Evolutionary conservation across 2,888 invertebrate genomes (phyloP).

Genomic region (Ditula angustiorana): DNA sequence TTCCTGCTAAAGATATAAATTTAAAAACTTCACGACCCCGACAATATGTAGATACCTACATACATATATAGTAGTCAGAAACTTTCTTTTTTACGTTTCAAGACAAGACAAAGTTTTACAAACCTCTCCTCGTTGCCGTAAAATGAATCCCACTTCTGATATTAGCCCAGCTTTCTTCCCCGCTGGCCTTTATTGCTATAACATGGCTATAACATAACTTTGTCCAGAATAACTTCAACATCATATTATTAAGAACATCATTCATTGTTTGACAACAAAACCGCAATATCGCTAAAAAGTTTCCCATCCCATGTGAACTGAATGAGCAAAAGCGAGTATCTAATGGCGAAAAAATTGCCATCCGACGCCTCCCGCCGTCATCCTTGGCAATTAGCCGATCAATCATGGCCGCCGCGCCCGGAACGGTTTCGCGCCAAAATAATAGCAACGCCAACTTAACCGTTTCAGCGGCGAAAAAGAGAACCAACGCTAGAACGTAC

Average conservation of each 20-base stretch:
- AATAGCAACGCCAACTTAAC: conserved; percentile 28
- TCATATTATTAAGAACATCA: conserved; percentile 13
- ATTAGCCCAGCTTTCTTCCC: neutral
- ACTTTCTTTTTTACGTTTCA: too few relatives aligned
- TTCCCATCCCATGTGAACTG: conserved; percentile 40
- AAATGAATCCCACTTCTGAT: neutral
- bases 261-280: conserved; percentile 34
- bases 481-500: conserved; percentile 4
- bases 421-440: conserved; percentile 48
- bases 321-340: conserved; percentile 43
- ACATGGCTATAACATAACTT: too few relatives aligned
- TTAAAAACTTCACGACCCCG: too few relatives aligned
- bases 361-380: conserved; percentile 52
- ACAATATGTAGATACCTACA: too few relatives aligned
- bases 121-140: too few relatives aligned
- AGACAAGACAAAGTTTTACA: too few relatives aligned
- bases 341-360: conserved; percentile 61
- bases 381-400: conserved; percentile 64
- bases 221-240: neutral
- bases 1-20: too few relatives aligned
- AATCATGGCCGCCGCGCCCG: conserved; percentile 55
- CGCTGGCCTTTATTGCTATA: neutral
- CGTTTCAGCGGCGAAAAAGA: neutral
- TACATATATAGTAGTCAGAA: too few relatives aligned
- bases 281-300: conserved; percentile 38